A percentile compares a stretch with the other conserved stretches of the same genome.
These are phyloP conservation scores for Aphaenogaster floridana DNA, from an alignment of 1,140 invertebrate species.

Conservation along the genomic window DNA sequence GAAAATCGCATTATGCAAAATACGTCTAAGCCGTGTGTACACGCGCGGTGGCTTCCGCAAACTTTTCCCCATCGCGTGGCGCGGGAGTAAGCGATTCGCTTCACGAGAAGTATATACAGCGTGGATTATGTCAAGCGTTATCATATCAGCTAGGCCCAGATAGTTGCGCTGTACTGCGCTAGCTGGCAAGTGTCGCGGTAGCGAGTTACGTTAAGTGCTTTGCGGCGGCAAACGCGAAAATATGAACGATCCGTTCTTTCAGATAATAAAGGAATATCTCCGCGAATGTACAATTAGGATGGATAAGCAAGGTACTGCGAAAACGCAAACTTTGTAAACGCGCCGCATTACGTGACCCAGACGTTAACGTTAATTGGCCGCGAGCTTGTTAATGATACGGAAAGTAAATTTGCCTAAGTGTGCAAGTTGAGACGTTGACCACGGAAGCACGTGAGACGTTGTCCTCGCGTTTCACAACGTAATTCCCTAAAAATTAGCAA, in stretches of 20 bases:
- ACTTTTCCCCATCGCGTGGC: conserved; percentile 11
- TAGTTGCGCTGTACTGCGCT: background rate
- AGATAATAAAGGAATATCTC: background rate
- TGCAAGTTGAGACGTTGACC: conserved; percentile 15
- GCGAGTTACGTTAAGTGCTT: background rate
- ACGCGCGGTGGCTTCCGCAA: background rate
- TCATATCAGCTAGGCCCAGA: conserved; percentile 38
- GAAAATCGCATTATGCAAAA: conserved; percentile 53
- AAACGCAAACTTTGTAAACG: background rate
- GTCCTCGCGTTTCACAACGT: background rate
- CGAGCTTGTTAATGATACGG: conserved; percentile 5
- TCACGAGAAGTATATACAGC: background rate
- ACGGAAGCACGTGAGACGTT: background rate
- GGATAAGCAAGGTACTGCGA: background rate
- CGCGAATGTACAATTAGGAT: background rate
- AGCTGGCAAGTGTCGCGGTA: background rate
- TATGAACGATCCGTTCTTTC: background rate
- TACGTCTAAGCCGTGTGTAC: conserved; percentile 15
- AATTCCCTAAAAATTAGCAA: background rate
- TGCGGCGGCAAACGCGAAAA: background rate
- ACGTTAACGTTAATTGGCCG: background rate
- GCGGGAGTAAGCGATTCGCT: background rate
- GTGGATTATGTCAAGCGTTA: conserved; percentile 25
- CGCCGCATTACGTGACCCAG: background rate
- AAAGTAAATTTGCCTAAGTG: background rate